Conservation (phyloP, 2,797 vertebrate species). For the Labeo calbasu region DNA sequence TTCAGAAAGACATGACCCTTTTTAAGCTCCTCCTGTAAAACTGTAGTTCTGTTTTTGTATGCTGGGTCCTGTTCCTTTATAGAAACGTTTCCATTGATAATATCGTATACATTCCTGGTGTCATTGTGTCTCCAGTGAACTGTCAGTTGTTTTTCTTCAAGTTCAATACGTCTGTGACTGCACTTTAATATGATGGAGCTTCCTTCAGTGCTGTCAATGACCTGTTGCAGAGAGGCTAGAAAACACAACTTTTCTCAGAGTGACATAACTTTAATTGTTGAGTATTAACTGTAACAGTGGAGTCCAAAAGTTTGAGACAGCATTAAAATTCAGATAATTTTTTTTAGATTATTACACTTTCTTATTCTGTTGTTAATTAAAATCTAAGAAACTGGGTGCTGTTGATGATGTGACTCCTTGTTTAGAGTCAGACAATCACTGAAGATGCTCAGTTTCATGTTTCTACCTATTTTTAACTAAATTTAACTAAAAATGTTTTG, state of each 20-base stretch:
- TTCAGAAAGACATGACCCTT: slow-evolving; percentile 3
- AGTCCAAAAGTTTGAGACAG: too few species aligned
- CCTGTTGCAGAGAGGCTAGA: neutral
- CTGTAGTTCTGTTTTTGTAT: slow-evolving; percentile 19
- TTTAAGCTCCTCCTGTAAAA: neutral
- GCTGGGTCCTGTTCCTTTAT: neutral
- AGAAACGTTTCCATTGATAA: neutral
- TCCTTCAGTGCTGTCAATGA: neutral
- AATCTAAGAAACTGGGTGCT: too few species aligned
- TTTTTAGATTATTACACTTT: too few species aligned
- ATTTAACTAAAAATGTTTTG: too few species aligned
- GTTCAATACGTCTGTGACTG: rapidly evolving
- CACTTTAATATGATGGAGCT: neutral
- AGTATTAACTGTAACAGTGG: too few species aligned
- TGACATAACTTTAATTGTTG: too few species aligned
- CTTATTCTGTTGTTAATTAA: too few species aligned
- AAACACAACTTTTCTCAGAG: neutral
- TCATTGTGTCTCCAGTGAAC: slow-evolving; percentile 30
- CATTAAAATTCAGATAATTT: too few species aligned
- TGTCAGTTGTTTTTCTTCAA: neutral
- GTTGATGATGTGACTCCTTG: too few species aligned
- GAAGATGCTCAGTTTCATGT: too few species aligned
- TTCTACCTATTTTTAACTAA: too few species aligned
- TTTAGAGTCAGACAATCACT: too few species aligned
- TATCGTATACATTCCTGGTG: neutral